Conservation (phyloP, 2,888 invertebrate genomes). For the Dynastes maya region DNA sequence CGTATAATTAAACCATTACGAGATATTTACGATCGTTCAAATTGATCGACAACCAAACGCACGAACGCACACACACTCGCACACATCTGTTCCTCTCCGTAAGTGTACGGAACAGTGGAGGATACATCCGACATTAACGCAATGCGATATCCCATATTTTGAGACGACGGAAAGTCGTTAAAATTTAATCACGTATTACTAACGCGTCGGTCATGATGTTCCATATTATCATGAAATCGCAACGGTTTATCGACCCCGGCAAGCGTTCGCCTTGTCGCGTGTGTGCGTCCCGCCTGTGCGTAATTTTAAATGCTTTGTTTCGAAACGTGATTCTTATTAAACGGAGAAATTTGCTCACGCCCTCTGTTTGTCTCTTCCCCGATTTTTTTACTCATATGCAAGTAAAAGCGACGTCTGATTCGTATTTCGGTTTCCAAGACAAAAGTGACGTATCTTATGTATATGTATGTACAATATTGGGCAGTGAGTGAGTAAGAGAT, state of each 20-base stretch:
- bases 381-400: not conserved
- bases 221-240: slow-evolving; percentile 37
- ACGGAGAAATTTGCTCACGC: slow-evolving; percentile 6
- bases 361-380: not conserved
- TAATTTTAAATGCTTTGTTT: slow-evolving; percentile 40
- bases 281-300: slow-evolving; percentile 27
- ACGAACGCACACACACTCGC: too few species aligned
- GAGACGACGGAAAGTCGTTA: slow-evolving; percentile 34
- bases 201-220: slow-evolving; percentile 17
- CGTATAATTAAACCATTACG: too few species aligned
- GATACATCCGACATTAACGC: too few species aligned
- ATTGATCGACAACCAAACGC: too few species aligned
- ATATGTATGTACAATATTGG: too few species aligned
- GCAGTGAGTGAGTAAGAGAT: too few species aligned
- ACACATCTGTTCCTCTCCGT: too few species aligned
- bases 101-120: too few species aligned
- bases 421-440: too few species aligned
- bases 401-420: too few species aligned
- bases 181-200: slow-evolving; percentile 40
- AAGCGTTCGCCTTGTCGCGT: not conserved
- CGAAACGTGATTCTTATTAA: slow-evolving; percentile 18
- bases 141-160: slow-evolving; percentile 18
- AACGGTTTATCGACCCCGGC: slow-evolving; percentile 42
- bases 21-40: too few species aligned
- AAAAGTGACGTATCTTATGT: too few species aligned